Conservation (phyloP, 2,797 vertebrate species). For the Bradypus variegatus region DNA sequence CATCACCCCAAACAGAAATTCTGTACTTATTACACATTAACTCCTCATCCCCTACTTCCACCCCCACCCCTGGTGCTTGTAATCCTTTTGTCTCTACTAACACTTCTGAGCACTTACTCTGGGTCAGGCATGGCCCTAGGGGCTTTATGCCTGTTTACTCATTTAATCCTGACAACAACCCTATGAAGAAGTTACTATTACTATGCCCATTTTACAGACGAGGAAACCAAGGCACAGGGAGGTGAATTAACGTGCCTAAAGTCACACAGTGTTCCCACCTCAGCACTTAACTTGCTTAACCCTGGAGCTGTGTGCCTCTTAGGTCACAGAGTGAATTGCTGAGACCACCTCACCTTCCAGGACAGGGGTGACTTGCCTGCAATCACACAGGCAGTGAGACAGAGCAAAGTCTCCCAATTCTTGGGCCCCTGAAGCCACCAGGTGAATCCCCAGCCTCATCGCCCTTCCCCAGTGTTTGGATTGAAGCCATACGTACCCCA, state of each 20-base stretch:
- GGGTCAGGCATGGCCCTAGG: background rate
- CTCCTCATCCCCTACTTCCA: too few species aligned
- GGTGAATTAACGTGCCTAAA: background rate
- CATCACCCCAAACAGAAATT: too few species aligned
- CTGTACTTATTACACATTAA: too few species aligned
- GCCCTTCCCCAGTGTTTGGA: too few species aligned
- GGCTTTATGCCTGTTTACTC: too few species aligned
- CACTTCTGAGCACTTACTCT: background rate
- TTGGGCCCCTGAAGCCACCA: background rate
- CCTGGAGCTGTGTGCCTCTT: background rate
- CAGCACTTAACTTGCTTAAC: background rate
- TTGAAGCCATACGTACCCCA: too few species aligned
- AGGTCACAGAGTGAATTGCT: background rate
- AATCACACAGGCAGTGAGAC: background rate
- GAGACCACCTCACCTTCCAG: background rate
- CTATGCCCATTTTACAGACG: background rate
- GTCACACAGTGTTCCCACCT: background rate
- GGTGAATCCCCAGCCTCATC: background rate
- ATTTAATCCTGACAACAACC: too few species aligned
- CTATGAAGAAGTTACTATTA: too few species aligned
- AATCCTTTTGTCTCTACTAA: too few species aligned
- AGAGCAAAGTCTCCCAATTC: background rate
- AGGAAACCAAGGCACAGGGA: background rate
- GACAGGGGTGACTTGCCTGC: background rate
- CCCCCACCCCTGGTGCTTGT: too few species aligned